Evolutionary conservation across 2,113 vertebrate genomes (phyloP).

Genomic region (Corythoichthys haematopterus): DNA sequence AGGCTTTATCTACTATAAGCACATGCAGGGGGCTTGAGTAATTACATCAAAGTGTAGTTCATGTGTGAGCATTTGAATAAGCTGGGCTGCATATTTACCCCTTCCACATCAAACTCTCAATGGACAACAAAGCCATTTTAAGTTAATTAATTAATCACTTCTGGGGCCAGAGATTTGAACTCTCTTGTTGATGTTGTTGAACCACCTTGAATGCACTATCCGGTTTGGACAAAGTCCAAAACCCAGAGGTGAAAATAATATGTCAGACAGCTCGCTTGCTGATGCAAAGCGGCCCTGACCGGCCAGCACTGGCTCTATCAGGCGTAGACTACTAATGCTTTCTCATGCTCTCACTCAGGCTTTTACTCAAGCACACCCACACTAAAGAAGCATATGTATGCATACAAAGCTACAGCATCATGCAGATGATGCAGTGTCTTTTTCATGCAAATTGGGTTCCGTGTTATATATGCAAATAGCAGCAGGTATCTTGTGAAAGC

Average conservation of each 20-base stretch:
- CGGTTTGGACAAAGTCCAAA: slow-evolving; percentile 48
- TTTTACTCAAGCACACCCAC: slow-evolving; percentile 18
- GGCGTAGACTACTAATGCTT: slow-evolving; percentile 34
- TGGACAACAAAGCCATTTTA: slow-evolving; percentile 57
- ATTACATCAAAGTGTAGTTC: slow-evolving; percentile 40
- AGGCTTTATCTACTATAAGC: slow-evolving; percentile 26
- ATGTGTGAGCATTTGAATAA: slow-evolving; percentile 64
- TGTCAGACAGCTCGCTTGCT: slow-evolving; percentile 39
- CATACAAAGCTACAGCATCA: slow-evolving; percentile 25
- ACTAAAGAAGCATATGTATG: slow-evolving; percentile 13
- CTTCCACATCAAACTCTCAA: slow-evolving; percentile 43
- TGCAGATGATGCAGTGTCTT: slow-evolving; percentile 35
- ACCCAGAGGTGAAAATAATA: slow-evolving; percentile 18
- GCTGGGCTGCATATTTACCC: slow-evolving; percentile 28
- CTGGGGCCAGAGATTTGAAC: slow-evolving; percentile 31
- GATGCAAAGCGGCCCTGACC: slow-evolving; percentile 46
- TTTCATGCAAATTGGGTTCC: slow-evolving; percentile 48
- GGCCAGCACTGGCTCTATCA: slow-evolving; percentile 35
- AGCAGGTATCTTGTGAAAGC: slow-evolving; percentile 41
- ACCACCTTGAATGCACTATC: slow-evolving; percentile 18
- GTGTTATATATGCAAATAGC: slow-evolving; percentile 38
- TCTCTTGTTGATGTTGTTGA: slow-evolving; percentile 31
- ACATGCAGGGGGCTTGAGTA: slow-evolving; percentile 27
- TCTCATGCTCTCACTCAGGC: slow-evolving; percentile 35
- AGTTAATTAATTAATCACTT: slow-evolving; percentile 60